Conservation (phyloP, 2,888 invertebrate species). For the Drosophila differens region DNA sequence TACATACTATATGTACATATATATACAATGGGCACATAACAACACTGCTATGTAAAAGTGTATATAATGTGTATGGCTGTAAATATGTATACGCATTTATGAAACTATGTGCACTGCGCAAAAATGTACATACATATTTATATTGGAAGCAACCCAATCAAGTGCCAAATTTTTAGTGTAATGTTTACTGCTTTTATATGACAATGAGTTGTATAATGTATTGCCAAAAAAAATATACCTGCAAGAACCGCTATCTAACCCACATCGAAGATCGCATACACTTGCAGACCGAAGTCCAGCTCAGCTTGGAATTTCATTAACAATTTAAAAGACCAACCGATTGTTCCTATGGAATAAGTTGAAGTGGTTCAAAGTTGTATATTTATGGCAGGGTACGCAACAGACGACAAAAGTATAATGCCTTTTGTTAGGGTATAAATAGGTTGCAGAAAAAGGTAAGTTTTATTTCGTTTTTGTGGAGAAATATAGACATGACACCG, state of each 20-base stretch:
- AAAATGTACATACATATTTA: conserved; percentile 20
- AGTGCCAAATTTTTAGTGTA: conserved; percentile 33
- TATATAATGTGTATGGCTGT: neutral
- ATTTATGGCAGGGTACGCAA: neutral
- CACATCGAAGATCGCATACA: neutral
- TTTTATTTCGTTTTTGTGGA: neutral
- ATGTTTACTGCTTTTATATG: conserved; percentile 20
- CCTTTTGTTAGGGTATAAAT: neutral
- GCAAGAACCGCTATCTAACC: neutral
- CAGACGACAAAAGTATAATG: neutral
- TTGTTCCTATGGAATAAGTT: neutral
- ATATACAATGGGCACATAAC: neutral
- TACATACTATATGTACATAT: conserved; percentile 2
- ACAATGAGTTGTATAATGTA: conserved; percentile 19
- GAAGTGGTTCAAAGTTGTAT: neutral
- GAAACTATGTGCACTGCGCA: conserved; percentile 32
- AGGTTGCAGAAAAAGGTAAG: too few species aligned
- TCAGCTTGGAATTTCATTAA: neutral
- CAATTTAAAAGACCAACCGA: neutral
- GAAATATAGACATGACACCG: neutral
- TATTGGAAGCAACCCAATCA: conserved; percentile 13
- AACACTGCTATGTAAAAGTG: neutral
- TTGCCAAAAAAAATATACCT: neutral
- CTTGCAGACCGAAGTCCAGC: neutral
- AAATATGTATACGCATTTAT: neutral